Percentiles rank a stretch among this genome's conserved stretches.
Evolutionary conservation across 2,797 vertebrate species (phyloP).

Genomic region (Trachops cirrhosus): DNA sequence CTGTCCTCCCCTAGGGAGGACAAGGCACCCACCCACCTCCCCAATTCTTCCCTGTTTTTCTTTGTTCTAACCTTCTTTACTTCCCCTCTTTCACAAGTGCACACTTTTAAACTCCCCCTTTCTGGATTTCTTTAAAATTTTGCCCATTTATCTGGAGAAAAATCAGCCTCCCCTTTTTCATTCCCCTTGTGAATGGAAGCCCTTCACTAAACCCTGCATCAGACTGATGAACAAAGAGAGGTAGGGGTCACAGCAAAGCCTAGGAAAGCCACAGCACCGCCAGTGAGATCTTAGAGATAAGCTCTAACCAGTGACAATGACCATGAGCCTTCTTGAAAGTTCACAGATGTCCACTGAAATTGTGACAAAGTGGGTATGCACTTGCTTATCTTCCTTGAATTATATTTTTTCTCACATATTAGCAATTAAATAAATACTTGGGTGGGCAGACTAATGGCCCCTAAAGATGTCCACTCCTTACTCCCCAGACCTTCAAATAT

Average conservation of each 20-base stretch:
- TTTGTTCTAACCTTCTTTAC: not conserved
- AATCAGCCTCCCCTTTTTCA: not conserved
- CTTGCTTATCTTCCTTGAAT: not conserved
- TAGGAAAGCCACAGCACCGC: not conserved
- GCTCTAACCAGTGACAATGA: not conserved
- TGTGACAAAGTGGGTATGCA: not conserved
- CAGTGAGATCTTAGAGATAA: not conserved
- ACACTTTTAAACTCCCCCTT: not conserved
- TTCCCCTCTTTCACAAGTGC: not conserved
- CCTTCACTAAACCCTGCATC: not conserved
- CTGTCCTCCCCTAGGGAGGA: not conserved
- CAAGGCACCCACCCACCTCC: not conserved
- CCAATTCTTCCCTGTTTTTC: not conserved
- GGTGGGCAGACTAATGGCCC: not conserved
- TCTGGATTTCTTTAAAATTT: not conserved
- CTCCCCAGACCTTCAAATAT: not conserved
- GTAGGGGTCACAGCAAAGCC: no score
- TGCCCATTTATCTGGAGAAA: not conserved
- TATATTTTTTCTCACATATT: not conserved
- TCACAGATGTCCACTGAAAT: not conserved
- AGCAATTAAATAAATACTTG: not conserved
- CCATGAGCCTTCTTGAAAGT: accelerated
- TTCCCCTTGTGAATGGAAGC: not conserved
- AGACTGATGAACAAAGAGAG: not conserved
- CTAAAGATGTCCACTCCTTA: not conserved